Conservation (phyloP, 2,888 invertebrate species). For the Portevinia maculata region DNA sequence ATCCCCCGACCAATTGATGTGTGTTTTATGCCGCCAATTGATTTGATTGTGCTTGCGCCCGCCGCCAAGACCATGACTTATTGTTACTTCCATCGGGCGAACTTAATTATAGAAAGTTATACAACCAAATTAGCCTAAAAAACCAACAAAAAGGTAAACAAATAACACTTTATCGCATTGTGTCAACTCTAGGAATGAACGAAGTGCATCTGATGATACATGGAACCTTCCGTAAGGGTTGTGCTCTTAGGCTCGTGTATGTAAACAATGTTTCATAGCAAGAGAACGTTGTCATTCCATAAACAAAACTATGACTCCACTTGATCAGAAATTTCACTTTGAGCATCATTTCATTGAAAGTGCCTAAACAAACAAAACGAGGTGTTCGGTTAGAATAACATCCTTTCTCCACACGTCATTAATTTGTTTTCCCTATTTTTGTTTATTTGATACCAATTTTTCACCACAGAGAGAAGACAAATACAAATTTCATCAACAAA, state of each 20-base stretch:
- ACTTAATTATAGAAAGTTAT: conserved; percentile 43
- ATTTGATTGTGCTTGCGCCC: conserved; percentile 11
- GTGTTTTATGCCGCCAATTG: conserved; percentile 67
- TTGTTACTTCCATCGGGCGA: conserved; percentile 50
- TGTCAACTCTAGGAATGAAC: conserved; percentile 16
- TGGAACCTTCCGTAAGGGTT: conserved; percentile 35
- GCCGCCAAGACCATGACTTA: conserved; percentile 47
- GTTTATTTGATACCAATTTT: conserved; percentile 64
- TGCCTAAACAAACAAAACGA: conserved; percentile 59
- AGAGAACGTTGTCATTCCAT: conserved; percentile 1
- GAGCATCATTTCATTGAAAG: conserved; percentile 42
- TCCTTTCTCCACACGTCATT: conserved; percentile 45
- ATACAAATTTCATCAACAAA: conserved; percentile 5
- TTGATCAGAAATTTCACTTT: conserved; percentile 36
- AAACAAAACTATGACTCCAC: conserved; percentile 33
- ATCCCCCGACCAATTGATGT: conserved; percentile 53
- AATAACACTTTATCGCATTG: conserved; percentile 48
- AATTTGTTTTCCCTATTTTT: conserved; percentile 16
- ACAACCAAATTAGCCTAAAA: conserved; percentile 19
- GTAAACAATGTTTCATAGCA: conserved; percentile 21
- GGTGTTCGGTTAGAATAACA: conserved; percentile 5
- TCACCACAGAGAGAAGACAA: conserved; percentile 58
- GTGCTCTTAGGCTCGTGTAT: conserved; percentile 17
- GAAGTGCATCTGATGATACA: conserved; percentile 42
- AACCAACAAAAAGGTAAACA: conserved; percentile 41